These are phyloP conservation scores for Pogoniulus pusillus DNA, from an alignment of 2,797 vertebrate species.

Conservation along the genomic window DNA sequence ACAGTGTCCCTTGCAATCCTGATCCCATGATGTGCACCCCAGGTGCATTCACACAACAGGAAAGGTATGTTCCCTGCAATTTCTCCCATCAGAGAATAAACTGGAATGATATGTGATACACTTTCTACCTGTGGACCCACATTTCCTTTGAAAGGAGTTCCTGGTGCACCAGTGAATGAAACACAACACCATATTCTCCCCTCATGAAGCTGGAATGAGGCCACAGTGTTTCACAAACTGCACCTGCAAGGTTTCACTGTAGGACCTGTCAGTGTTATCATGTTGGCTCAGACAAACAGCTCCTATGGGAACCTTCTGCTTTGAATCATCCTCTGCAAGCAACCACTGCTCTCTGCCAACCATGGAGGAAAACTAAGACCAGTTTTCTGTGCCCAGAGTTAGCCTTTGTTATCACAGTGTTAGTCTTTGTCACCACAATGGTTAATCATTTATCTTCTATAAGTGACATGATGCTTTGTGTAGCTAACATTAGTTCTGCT, in stretches of 20 bases:
- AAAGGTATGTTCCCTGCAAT: neutral
- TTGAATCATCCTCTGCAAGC: neutral
- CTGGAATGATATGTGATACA: neutral
- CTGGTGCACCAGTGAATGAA: neutral
- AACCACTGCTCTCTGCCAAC: accelerated
- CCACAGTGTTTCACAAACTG: neutral
- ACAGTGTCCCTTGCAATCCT: neutral
- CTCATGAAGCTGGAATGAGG: neutral
- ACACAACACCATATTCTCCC: neutral
- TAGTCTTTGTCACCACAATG: neutral
- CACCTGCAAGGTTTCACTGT: neutral
- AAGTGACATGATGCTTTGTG: neutral
- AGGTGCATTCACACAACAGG: neutral
- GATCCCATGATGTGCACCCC: neutral
- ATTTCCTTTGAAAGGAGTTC: conserved; percentile 8
- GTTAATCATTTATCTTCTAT: neutral
- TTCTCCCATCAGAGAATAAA: neutral
- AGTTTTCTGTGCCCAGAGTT: neutral
- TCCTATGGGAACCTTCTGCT: neutral
- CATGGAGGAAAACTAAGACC: neutral
- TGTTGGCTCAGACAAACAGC: neutral
- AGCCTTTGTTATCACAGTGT: neutral
- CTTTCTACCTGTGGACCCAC: neutral
- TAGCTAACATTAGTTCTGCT: neutral
- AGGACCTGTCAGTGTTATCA: neutral